Base-by-base conservation (phyloP, 2,888 invertebrate genomes). In the Pinctada fucata region DNA sequence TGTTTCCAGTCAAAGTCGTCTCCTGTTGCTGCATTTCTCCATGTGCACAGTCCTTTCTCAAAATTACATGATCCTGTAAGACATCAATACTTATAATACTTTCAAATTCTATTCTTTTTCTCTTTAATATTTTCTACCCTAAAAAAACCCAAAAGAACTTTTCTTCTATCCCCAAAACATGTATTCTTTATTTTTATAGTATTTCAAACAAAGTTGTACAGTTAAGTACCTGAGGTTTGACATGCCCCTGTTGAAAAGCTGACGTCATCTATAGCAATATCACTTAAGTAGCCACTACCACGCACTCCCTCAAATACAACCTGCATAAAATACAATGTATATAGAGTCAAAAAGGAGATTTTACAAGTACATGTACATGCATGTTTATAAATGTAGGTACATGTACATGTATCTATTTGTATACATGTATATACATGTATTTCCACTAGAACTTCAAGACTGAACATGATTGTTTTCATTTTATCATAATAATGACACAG, bases 211-310 rank as follows among this genome's bases (percentile, higher is more conserved):
- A 31, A 31, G 31, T 31, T 31, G 31, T 31, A 31, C 31, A 31
- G 31, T 31, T 31, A 31, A 31, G 31, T 48, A 87, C 86, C 83
- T 79, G 83, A 80, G 5, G 79, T 66, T 16, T 78, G 75, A 73
- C 89, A 89, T 10, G 82, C 71, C 16, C 86, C 85, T 65, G 72
- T 72, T 10, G 74, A 67, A 13, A 88, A 76, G 31, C 72, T 81
- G 10, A 89, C 83, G 79, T 91, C 91, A 84, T 91, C 91, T 79
- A 91, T 85, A 51, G 91, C 91, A 72, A 91, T 88, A 78, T 90
- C 91, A 74, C 90, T 90, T 4, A 70, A 69, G 78, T 79, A 81
- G 72, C 87, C 87, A 8, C 65, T 78, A 2, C 91, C 91, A 58
- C 85, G 69, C 8, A 89, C 81, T 52, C 88, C 90, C 77, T 90